Conservation (phyloP, 2,888 invertebrate genomes). For the Melikaiella ostensackeni region DNA sequence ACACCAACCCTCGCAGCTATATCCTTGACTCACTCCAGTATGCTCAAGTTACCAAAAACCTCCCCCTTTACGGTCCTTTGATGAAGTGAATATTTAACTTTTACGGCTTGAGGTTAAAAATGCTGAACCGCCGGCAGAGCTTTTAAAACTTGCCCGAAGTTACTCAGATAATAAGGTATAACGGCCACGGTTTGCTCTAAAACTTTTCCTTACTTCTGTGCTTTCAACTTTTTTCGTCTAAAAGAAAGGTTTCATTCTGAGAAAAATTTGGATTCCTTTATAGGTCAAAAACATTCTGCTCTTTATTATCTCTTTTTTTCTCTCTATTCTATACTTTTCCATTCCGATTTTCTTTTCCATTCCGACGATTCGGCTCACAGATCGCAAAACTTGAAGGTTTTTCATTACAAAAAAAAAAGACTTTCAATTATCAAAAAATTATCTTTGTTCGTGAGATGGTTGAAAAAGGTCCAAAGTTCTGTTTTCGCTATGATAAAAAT, state of each 20-base stretch:
- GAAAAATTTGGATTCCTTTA: neutral
- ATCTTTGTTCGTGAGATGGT: no score
- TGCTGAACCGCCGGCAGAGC: slow-evolving; percentile 69
- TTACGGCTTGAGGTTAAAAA: slow-evolving; percentile 71
- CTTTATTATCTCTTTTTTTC: no score
- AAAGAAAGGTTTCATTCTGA: neutral
- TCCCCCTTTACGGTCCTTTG: slow-evolving; percentile 65
- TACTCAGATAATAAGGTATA: slow-evolving; percentile 55
- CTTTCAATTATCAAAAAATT: no score
- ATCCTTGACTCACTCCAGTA: slow-evolving; percentile 48
- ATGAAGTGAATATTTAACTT: slow-evolving; percentile 71
- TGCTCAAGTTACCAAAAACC: slow-evolving; percentile 55
- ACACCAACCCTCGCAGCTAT: slow-evolving; percentile 48
- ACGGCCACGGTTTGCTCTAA: slow-evolving; percentile 6
- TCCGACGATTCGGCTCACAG: no score
- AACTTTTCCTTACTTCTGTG: slow-evolving; percentile 22
- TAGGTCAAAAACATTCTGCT: no score
- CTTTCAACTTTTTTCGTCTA: neutral
- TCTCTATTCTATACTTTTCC: no score
- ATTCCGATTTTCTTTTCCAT: no score
- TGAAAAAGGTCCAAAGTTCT: no score
- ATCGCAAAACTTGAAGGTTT: no score
- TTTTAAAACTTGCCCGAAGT: slow-evolving; percentile 68
- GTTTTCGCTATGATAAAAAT: no score
- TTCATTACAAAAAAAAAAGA: no score